Evolutionary conservation across 2,113 vertebrate species (phyloP), one percentile per base, ranked within the genome.

Genomic region (Coptodon bakossiorum): DNA sequence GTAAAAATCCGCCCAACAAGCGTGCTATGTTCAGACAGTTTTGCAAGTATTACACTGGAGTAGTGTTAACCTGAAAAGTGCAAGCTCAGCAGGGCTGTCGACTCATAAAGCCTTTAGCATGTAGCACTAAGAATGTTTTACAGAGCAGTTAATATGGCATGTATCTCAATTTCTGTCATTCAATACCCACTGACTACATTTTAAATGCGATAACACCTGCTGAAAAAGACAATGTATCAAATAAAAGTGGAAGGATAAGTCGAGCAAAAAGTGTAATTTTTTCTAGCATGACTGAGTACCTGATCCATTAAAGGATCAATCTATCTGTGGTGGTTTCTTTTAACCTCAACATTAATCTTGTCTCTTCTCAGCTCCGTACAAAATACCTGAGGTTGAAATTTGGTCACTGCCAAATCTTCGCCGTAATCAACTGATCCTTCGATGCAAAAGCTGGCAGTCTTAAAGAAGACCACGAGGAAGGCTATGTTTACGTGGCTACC

Each of bases 401-500:
- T 71, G 9, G 14, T 38, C 16, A 4, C 16, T 50, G 54, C 57
- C 38, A 83, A 83, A 52, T 79, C 36, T 29, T 84, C 8, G n/a
- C 36, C n/a, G 48, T 36, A 61, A 73, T 71, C 78, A 52, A 19
- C 24, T 5, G 38, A 52, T 90, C 85, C 53, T 80, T 84, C 56
- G 2, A 80, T 84, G 22, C 80, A 89, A 82, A 63, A 79, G 66
- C 59, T 84, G 82, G 57, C 90, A 68, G 86, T 68, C 80, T 40
- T 10, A 48, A 82, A 83, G 40, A 82, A 52, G 79, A 66, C 88
- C 87, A 57, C 16, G 84, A 84, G 83, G 83, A 87, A 85, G 84
- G 83, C 85, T 90, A 61, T 93, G 92, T 92, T 95, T 94, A 95
- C 87, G 82, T 85, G 89, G 92, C 85, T 34, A 56, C 88, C 87